phyloP scores from a whole-genome alignment of 2,888 invertebrate species.

The Pristionchus entomophagus region DNA sequence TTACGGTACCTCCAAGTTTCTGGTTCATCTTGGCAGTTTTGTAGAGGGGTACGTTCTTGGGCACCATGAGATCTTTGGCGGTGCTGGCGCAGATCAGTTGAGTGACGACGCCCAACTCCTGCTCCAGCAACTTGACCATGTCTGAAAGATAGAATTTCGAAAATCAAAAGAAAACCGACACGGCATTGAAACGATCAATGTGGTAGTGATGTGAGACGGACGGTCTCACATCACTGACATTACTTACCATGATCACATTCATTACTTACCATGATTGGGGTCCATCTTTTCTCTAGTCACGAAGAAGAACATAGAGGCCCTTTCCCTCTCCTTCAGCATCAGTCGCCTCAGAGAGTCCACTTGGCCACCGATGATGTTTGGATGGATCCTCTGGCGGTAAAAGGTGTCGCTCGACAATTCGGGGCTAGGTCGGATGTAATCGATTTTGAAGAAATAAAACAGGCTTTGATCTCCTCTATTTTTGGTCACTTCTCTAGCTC shows the following conservation, averaged over 20 bases:
- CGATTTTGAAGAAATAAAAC: no score
- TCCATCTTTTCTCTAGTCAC: constrained; percentile 16
- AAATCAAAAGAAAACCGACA: no score
- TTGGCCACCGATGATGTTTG: not conserved
- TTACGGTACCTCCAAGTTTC: constrained; percentile 14
- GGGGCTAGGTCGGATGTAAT: no score
- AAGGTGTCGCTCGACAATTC: no score
- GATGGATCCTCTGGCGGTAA: no score
- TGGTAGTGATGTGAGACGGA: no score
- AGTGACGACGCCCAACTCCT: constrained; percentile 19
- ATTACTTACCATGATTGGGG: not conserved
- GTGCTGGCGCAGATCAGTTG: constrained; percentile 9
- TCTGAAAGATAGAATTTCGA: not conserved
- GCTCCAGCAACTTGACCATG: constrained; percentile 37
- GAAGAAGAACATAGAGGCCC: constrained; percentile 12
- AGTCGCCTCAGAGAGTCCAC: not conserved
- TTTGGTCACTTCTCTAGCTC: no score
- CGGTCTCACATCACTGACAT: no score
- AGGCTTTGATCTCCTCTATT: no score
- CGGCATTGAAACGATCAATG: no score
- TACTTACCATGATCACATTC: no score
- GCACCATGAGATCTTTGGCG: not conserved
- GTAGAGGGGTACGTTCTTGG: not conserved
- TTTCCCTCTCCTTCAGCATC: not conserved
- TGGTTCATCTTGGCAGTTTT: constrained; percentile 36